phyloP scores from a whole-genome alignment of 2,888 invertebrate species.

The Stenotaenia linearis region DNA sequence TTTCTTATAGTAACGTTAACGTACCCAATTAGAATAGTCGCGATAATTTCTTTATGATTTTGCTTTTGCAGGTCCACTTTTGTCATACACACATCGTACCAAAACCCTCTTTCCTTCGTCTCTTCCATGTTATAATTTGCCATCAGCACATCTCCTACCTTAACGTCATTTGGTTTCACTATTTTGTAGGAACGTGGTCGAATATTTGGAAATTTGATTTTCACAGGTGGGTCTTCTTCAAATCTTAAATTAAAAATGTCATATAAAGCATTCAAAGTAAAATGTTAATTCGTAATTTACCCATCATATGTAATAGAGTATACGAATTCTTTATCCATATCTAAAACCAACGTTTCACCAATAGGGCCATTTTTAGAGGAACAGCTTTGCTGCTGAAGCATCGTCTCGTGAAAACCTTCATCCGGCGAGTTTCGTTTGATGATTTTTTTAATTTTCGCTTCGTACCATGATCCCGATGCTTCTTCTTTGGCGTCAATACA shows the following conservation, averaged over 20 bases:
- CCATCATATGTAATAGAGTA: constrained; percentile 41
- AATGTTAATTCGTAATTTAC: constrained; percentile 40
- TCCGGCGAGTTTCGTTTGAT: not conserved
- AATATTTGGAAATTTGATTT: constrained; percentile 53
- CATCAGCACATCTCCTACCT: constrained; percentile 60
- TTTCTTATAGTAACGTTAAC: no score
- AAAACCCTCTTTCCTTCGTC: constrained; percentile 61
- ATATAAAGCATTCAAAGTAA: no score
- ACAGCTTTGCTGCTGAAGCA: not conserved
- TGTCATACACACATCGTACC: constrained; percentile 55
- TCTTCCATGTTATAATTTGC: constrained; percentile 69
- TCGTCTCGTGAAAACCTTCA: not conserved
- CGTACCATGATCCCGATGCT: constrained; percentile 67
- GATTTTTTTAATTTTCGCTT: constrained; percentile 59
- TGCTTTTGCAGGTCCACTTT: constrained; percentile 38
- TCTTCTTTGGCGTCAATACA: constrained; percentile 60
- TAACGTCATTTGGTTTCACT: constrained; percentile 54
- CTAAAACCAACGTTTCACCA: not conserved
- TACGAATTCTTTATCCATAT: constrained; percentile 5
- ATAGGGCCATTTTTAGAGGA: not conserved
- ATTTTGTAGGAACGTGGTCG: constrained; percentile 61
- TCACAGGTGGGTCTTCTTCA: constrained; percentile 39
- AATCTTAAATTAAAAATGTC: constrained; percentile 35
- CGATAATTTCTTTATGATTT: constrained; percentile 50
- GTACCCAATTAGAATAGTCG: constrained; percentile 57